Conservation (phyloP, 2,888 invertebrate genomes). For the Scaptomyza reducta region DNA sequence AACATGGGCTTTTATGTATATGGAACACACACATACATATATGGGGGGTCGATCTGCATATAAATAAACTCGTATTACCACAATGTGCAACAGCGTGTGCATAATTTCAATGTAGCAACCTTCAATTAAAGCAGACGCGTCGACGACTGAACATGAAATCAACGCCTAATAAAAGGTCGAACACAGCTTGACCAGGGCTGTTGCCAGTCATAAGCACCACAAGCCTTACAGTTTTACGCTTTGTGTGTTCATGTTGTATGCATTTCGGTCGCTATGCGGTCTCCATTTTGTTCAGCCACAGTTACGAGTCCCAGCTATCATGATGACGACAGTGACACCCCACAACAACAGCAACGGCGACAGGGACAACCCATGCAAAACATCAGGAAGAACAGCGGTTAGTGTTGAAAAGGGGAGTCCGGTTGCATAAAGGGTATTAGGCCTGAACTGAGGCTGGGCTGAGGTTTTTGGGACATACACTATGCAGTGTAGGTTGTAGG, state of each 20-base stretch:
- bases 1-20: neutral
- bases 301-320: slow-evolving; percentile 19
- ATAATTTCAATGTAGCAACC: slow-evolving; percentile 61
- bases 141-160: slow-evolving; percentile 39
- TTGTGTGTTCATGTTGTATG: slow-evolving; percentile 72
- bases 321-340: slow-evolving; percentile 41
- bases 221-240: slow-evolving; percentile 26
- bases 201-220: slow-evolving; percentile 17
- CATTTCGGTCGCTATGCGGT: slow-evolving; percentile 69
- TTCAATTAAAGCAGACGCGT: slow-evolving; percentile 58
- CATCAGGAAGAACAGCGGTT: slow-evolving; percentile 54
- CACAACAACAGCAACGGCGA: slow-evolving; percentile 13
- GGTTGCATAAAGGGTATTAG: slow-evolving; percentile 34
- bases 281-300: slow-evolving; percentile 57
- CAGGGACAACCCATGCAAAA: slow-evolving; percentile 47
- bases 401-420: slow-evolving; percentile 19
- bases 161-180: slow-evolving; percentile 52
- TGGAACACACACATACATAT: neutral
- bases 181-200: slow-evolving; percentile 38
- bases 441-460: neutral
- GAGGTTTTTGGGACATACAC: slow-evolving; percentile 2
- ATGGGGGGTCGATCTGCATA: slow-evolving; percentile 8
- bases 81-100: slow-evolving; percentile 59
- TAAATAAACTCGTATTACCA: slow-evolving; percentile 25
- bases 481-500: neutral